These are phyloP conservation scores for Himalopsyche phryganea DNA, from an alignment of 1,140 invertebrate species.

Conservation along the genomic window DNA sequence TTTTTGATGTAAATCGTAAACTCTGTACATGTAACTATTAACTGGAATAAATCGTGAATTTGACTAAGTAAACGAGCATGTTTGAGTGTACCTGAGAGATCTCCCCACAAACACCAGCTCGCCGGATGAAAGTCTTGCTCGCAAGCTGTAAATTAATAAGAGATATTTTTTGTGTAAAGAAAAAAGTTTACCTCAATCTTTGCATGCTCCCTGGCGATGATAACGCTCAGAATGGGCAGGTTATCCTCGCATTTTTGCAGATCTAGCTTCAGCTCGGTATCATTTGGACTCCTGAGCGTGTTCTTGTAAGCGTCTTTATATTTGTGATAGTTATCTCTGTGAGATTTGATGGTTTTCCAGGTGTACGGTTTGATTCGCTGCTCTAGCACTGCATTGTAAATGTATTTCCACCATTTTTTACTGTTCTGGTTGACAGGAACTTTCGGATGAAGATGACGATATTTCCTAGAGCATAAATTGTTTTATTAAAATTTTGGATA, in stretches of 20 bases:
- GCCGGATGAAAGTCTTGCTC: too few relatives aligned
- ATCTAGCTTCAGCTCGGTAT: constrained; percentile 69
- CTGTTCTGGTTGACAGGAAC: constrained; percentile 48
- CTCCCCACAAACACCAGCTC: too few relatives aligned
- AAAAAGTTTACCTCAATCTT: constrained; percentile 59
- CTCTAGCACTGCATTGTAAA: constrained; percentile 68
- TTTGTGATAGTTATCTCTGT: constrained; percentile 66
- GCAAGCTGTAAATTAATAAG: too few relatives aligned
- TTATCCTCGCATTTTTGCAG: constrained; percentile 72
- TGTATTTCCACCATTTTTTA: constrained; percentile 75
- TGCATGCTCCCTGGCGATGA: constrained; percentile 77
- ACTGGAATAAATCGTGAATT: too few relatives aligned
- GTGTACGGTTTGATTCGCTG: constrained; percentile 69
- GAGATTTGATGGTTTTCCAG: constrained; percentile 67
- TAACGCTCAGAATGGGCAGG: constrained; percentile 70
- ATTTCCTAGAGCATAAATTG: constrained; percentile 52
- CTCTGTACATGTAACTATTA: too few relatives aligned
- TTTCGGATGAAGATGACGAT: constrained; percentile 51
- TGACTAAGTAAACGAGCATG: too few relatives aligned
- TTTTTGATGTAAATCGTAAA: too few relatives aligned
- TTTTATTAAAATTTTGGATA: too few relatives aligned
- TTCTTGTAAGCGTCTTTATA: constrained; percentile 73
- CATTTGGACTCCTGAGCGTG: constrained; percentile 66
- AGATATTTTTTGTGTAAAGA: background rate
- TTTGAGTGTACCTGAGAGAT: too few relatives aligned